Evolutionary conservation across 2,113 vertebrate species (phyloP).

Genomic region (Alaudala cheleensis): DNA sequence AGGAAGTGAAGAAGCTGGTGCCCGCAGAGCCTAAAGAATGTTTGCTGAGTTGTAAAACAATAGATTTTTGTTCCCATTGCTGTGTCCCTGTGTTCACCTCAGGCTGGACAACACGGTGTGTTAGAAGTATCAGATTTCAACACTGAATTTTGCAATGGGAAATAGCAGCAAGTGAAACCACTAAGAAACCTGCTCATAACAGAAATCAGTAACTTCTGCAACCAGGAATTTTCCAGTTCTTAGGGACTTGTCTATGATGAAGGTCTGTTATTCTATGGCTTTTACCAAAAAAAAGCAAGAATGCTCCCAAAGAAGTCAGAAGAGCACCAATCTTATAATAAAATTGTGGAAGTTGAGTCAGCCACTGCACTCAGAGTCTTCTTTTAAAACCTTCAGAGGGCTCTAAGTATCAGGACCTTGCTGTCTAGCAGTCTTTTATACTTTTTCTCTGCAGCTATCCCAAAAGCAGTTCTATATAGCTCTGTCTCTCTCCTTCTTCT

Average conservation of each 20-base stretch:
- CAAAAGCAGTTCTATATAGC: too few species aligned
- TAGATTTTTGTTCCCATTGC: constrained; percentile 22
- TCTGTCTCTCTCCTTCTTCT: too few species aligned
- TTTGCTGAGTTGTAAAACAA: constrained; percentile 59
- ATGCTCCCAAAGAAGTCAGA: not conserved
- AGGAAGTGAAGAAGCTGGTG: constrained; percentile 18
- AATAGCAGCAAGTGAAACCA: not conserved
- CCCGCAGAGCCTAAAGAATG: constrained; percentile 53
- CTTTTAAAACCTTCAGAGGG: too few species aligned
- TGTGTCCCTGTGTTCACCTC: not conserved
- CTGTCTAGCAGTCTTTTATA: too few species aligned
- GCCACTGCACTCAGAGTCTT: too few species aligned
- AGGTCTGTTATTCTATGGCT: not conserved
- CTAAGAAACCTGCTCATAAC: not conserved
- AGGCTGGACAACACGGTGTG: not conserved
- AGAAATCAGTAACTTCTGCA: not conserved
- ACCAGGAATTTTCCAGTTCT: not conserved
- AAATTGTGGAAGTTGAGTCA: not conserved
- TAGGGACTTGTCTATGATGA: not conserved
- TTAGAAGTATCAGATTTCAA: not conserved
- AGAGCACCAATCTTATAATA: not conserved
- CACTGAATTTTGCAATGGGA: not conserved
- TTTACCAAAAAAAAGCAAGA: not conserved
- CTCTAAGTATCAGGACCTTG: too few species aligned
- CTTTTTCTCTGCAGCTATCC: too few species aligned